Percentiles rank a stretch among this genome's conserved stretches.
Evolutionary conservation across 2,888 invertebrate genomes (phyloP).

Genomic region (Caenorhabditis sp.): DNA sequence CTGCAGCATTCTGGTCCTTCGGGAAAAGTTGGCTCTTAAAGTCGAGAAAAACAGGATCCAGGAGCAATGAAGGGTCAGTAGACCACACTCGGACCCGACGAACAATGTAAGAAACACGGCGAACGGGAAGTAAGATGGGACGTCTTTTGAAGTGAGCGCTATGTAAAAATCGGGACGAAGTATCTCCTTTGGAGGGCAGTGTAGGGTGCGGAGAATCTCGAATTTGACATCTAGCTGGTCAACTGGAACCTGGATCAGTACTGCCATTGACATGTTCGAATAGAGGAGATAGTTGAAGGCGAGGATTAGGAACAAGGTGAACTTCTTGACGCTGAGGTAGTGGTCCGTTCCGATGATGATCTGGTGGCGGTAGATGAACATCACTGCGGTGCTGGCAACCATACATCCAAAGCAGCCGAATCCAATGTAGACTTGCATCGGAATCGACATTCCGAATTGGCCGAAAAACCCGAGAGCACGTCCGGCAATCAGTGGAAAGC

Average conservation of each 20-base stretch:
- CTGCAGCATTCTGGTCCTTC: conserved; percentile 28
- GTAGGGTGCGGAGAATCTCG: conserved; percentile 15
- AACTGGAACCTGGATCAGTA: conserved; percentile 6
- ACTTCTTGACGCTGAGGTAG: not conserved
- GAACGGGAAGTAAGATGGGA: conserved; percentile 15
- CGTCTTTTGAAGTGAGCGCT: not conserved
- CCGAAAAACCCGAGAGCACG: conserved; percentile 14
- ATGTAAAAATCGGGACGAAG: conserved; percentile 13
- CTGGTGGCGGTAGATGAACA: conserved; percentile 53
- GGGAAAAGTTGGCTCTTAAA: conserved; percentile 18
- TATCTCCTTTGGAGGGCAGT: conserved; percentile 45
- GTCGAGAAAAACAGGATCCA: conserved; percentile 42
- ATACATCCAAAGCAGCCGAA: conserved; percentile 39
- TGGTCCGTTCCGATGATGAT: not conserved
- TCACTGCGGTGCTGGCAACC: conserved; percentile 30
- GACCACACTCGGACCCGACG: conserved; percentile 26
- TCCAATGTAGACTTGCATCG: conserved; percentile 21
- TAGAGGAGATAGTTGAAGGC: conserved; percentile 32
- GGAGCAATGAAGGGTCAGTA: conserved; percentile 18
- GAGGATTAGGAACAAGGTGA: not conserved
- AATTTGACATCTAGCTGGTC: conserved; percentile 21
- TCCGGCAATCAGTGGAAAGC: conserved; percentile 34
- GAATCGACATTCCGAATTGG: conserved; percentile 6
- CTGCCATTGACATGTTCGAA: conserved; percentile 16
- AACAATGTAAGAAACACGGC: conserved; percentile 7